These are phyloP conservation scores for Garrulus glandarius DNA, from an alignment of 2,797 vertebrate species.

Conservation along the genomic window DNA sequence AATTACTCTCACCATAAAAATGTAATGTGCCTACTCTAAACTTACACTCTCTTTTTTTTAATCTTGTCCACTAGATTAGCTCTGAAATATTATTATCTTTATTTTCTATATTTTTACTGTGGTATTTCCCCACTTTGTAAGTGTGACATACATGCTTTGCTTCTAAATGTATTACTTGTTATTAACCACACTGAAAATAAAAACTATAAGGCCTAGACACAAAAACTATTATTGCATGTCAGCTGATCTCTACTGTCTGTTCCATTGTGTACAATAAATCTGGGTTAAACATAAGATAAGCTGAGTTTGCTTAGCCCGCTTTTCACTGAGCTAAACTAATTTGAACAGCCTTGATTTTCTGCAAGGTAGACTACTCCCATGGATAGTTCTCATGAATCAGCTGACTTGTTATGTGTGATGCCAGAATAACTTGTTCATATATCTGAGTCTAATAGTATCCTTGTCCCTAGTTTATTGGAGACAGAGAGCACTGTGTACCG, in stretches of 20 bases:
- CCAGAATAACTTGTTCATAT: conserved; percentile 24
- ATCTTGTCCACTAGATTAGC: background rate
- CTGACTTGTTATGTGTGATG: background rate
- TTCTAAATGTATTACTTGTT: background rate
- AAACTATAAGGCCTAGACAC: background rate
- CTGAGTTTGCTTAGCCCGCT: background rate
- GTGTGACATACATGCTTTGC: background rate
- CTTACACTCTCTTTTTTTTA: background rate
- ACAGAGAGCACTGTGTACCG: background rate
- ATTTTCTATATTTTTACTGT: background rate
- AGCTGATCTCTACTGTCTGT: background rate
- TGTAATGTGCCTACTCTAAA: background rate
- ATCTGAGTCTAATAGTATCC: background rate
- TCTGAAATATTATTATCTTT: background rate
- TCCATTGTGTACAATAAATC: background rate
- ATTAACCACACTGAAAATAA: background rate
- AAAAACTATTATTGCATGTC: background rate
- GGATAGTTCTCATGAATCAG: conserved; percentile 35
- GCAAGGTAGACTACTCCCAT: conserved; percentile 1
- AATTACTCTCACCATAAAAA: background rate
- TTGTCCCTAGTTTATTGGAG: conserved; percentile 4
- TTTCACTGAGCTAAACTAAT: conserved; percentile 24
- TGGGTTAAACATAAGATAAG: background rate
- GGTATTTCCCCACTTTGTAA: background rate
- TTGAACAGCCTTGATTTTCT: conserved; percentile 29